Base-by-base conservation (phyloP, 2,113 vertebrate species). In the Platysteira castanea region DNA sequence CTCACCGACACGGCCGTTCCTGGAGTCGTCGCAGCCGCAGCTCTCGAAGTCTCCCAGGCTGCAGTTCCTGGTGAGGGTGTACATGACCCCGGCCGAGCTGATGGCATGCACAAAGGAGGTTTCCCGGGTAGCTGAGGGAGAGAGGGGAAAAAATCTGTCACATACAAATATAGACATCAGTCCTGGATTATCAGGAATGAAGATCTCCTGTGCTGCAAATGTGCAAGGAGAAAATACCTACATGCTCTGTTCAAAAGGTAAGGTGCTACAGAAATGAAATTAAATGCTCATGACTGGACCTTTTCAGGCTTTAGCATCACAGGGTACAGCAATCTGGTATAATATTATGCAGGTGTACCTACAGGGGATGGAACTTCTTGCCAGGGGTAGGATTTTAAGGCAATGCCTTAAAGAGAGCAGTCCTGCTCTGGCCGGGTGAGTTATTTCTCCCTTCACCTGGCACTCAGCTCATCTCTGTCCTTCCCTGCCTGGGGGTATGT, bases 41-140 rank as follows among this genome's bases (percentile, higher is more conserved):
- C 98, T 99, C 84, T 99, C 99, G 33, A 99, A 99, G 94, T 99
- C 99, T 0, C 99, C 99, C 98, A 99, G 98, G 94, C 99, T 99
- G 69, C 99, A 99, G 98, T 99, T 99, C 97, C 99, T 99, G 77
- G 99, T 99, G 50, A 99, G 98, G 12, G 98, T 98, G 96, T 99
- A 98, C 99, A 99, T 99, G 59, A 99, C 99, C 23, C 99, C 99
- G 1, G 99, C 99, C 0, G 99, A 99, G 95, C 99, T 99, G 98
- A 99, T 99, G 17, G 99, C 99, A 1, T 99, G 99, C 13, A 99
- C 98, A 26, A 99, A 99, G 60, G 99, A 98, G 0, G 99, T 99
- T 94, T 99, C 99, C 80, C 97, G 98, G 39, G 99, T 99, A 31
- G 99, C 99, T 99, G 96, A 31, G 81, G 96, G 94, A 52, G 52